Base-by-base conservation (phyloP, 2,797 vertebrate species). In the Tympanoctomys barrerae region DNA sequence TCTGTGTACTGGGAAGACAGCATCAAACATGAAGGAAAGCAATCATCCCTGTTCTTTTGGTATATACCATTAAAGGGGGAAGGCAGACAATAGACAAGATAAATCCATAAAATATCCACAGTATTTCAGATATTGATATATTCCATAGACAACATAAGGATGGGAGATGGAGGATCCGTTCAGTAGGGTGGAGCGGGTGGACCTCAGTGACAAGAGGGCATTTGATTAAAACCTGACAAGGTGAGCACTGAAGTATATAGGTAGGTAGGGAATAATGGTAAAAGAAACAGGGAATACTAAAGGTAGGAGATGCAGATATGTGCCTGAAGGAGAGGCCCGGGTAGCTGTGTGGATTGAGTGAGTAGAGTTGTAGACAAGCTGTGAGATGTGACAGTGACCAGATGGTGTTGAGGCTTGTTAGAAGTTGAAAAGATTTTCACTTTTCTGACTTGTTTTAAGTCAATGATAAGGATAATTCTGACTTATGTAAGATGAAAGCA, bases 191-290 rank as follows among this genome's bases (percentile, higher is more conserved):
- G 10, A 6, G 11, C n/a, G 62, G 13, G 3, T 73, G 10, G 24
- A 12, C 49, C 33, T 33, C 24, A 0, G 0, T 3, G 42, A 31
- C 36, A 24, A 42, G 62, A 36, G n/a, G 31, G 2, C 36, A 8
- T 77, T 49, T 73, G 71, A 46, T n/a, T 22, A 61, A 52, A 26
- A 39, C 2, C 31, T 18, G 26, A 1, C 26, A 3, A 13, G 33
- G 77, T 4, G 22, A 64, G 39, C 49, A 3, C 2, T 0, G 8
- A 28, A 42, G 77, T 7, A 13, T 0, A 0, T 26, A 36, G 9
- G 11, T 26, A 0, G 2, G 2, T 5, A 0, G 36, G 3, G 13
- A 13, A 11, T 16, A 14, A 52, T 2, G n/a, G 13, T 28, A 5
- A 7, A 81, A 31, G 24, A 7, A 21, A 21, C 21, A 26, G 9